These are phyloP conservation scores for Volucella inflata DNA, from an alignment of 2,888 invertebrate genomes.

Conservation along the genomic window DNA sequence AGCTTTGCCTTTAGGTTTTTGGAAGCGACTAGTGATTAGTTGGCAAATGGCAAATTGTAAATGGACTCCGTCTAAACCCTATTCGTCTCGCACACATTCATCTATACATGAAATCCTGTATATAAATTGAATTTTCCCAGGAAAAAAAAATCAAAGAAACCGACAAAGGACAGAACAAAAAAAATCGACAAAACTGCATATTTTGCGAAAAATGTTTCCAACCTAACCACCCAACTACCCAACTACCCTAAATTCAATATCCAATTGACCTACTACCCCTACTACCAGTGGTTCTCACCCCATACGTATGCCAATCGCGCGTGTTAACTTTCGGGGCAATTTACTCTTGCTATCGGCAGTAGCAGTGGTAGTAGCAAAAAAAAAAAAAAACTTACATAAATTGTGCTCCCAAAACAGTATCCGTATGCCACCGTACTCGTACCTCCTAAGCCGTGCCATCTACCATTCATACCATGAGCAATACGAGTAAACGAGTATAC, in stretches of 20 bases:
- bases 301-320: slow-evolving; percentile 8
- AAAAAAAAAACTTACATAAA: background rate
- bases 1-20: background rate
- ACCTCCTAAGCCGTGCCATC: background rate
- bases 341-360: background rate
- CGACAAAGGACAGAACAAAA: background rate
- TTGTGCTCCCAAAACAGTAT: slow-evolving; percentile 19
- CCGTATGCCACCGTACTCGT: slow-evolving; percentile 4
- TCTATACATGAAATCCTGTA: slow-evolving; percentile 39
- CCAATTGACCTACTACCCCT: slow-evolving; percentile 37
- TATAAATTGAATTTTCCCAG: slow-evolving; percentile 46
- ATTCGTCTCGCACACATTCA: too few species aligned
- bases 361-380: background rate
- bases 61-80: background rate
- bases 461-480: too few species aligned
- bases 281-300: background rate
- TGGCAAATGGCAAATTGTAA: slow-evolving; percentile 17
- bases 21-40: slow-evolving; percentile 48
- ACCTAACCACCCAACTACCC: background rate
- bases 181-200: slow-evolving; percentile 38
- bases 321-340: slow-evolving; percentile 43
- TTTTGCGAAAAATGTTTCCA: slow-evolving; percentile 51
- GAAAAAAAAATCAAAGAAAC: background rate
- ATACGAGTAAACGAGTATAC: too few species aligned
- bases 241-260: background rate